Evolutionary conservation across 2,797 vertebrate species (phyloP).

Genomic region (Artibeus lituratus): DNA sequence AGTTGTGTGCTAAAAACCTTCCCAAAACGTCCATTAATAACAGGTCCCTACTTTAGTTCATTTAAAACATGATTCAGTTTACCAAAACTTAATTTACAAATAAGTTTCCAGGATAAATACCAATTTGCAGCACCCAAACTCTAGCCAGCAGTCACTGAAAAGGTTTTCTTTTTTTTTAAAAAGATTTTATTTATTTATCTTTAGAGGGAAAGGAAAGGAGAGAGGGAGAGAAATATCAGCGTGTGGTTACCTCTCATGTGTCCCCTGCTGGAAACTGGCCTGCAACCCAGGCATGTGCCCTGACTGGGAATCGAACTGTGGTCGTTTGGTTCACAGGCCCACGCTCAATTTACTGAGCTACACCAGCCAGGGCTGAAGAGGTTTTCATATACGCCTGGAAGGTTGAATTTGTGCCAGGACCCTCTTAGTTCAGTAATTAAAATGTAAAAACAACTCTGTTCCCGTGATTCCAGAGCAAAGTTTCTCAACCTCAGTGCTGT

Average conservation of each 20-base stretch:
- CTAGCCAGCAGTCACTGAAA: background rate
- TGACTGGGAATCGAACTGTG: too few relatives aligned
- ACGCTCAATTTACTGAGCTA: too few relatives aligned
- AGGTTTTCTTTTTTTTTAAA: too few relatives aligned
- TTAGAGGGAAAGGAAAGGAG: too few relatives aligned
- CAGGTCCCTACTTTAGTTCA: conserved; percentile 14
- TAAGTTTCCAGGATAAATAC: background rate
- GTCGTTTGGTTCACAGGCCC: too few relatives aligned
- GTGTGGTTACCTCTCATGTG: too few relatives aligned
- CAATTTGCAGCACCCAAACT: too few relatives aligned
- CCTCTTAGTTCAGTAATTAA: background rate
- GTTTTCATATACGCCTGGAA: background rate
- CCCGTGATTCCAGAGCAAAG: background rate
- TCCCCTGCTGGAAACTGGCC: too few relatives aligned
- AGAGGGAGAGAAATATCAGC: too few relatives aligned
- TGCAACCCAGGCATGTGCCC: too few relatives aligned
- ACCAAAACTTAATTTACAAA: background rate
- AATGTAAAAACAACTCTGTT: background rate
- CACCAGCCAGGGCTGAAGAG: too few relatives aligned
- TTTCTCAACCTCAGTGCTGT: background rate
- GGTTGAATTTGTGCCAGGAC: background rate
- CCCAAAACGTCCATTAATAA: background rate
- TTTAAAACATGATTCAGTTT: background rate
- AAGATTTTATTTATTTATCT: too few relatives aligned
- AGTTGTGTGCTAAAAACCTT: background rate